Evolutionary conservation across 2,888 invertebrate genomes (phyloP), one percentile per base, ranked within the genome.

Genomic region (Arrhopalites spinosus): DNA sequence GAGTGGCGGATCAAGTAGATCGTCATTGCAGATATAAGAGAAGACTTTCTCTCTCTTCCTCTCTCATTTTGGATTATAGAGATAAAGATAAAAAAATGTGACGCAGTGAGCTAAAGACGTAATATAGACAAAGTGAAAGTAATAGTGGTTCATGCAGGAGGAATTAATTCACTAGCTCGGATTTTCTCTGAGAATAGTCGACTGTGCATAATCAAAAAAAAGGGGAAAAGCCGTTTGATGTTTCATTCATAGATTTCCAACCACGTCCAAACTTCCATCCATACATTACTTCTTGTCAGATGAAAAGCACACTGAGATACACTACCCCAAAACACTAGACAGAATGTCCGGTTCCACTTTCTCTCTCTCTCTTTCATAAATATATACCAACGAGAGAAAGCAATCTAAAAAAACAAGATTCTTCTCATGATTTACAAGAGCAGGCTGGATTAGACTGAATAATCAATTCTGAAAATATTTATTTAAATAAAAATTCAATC

Each of bases 241-340:
- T 63, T 30, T 29, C 30, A 63, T 63, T 63, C 63, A 63, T 63
- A 63, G 63, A 63, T 63, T 63, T 63, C 20, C 63, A 29, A 7
- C n/a, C 27, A 63, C 63, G 63, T 63, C 27, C 29, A 59, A 59
- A 3, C 5, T 11, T 36, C 36, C 36, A 7, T 36, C 3, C 50
- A 3, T 50, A 13, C 3, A 5, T 8, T 50, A 17, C 50, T 3
- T 36, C 50, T 50, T 50, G n/a, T 50, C 50, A 50, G 15, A 50
- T 50, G 15, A 15, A 45, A n/a, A 50, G 50, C 15, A 50, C 45
- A 45, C n/a, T n/a, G n/a, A n/a, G n/a, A n/a, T n/a, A n/a, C n/a
- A n/a, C n/a, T n/a, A n/a, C n/a, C n/a, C n/a, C n/a, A n/a, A n/a
- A n/a, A n/a, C n/a, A n/a, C n/a, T n/a, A n/a, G n/a, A n/a, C n/a